Conservation (phyloP, 2,888 invertebrate genomes). For the Apodemia hepburni region DNA sequence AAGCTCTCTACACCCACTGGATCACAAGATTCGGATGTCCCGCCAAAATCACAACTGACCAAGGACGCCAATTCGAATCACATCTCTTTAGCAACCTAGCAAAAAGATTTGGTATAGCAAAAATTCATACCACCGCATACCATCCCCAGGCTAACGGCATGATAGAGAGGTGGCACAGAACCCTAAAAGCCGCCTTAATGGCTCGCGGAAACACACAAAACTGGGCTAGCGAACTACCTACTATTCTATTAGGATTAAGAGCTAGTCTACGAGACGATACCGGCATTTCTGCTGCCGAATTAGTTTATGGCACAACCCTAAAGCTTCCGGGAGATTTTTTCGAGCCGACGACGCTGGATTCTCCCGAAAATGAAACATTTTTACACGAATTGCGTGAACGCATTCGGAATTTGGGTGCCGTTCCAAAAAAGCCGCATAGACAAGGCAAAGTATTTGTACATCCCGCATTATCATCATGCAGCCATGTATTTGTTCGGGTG, state of each 20-base stretch:
- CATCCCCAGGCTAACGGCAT: not conserved
- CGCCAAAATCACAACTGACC: constrained; percentile 23
- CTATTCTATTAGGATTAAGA: too few relatives aligned
- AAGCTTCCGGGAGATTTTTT: not conserved
- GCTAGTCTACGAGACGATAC: not conserved
- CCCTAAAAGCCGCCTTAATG: not conserved
- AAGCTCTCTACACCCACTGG: constrained; percentile 33
- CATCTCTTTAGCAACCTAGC: not conserved
- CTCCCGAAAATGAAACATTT: not conserved
- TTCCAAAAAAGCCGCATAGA: constrained; percentile 20
- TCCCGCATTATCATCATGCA: constrained; percentile 21
- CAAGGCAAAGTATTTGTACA: constrained; percentile 26
- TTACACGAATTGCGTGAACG: not conserved
- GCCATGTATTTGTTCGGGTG: constrained; percentile 27
- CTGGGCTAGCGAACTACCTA: too few relatives aligned
- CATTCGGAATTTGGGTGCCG: constrained; percentile 11
- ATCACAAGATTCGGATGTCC: constrained; percentile 35
- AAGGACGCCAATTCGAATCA: not conserved
- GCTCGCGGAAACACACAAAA: not conserved
- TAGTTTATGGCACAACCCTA: not conserved
- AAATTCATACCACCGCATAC: not conserved
- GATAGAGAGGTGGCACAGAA: not conserved
- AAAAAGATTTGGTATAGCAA: not conserved
- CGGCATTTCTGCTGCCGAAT: not conserved
- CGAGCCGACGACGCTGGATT: not conserved